Conservation (phyloP, 2,797 vertebrate genomes). For the Intellagama lesueurii region DNA sequence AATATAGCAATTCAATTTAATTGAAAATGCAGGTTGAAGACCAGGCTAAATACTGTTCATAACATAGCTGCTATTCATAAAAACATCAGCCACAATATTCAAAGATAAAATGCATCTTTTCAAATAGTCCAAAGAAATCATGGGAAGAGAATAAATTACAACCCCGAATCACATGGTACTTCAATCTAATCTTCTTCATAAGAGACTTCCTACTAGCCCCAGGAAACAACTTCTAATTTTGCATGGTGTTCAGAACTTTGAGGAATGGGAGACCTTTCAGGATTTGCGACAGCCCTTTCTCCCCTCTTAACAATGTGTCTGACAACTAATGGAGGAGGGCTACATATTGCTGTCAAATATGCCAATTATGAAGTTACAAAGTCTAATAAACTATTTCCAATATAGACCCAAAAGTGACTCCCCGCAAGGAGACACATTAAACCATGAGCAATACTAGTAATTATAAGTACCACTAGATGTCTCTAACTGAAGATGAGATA, state of each 20-base stretch:
- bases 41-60: neutral
- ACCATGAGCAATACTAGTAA: no score
- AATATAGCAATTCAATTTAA: constrained; percentile 5
- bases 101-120: neutral
- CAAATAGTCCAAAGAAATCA: neutral
- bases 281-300: neutral
- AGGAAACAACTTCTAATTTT: neutral
- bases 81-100: neutral
- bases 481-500: no score
- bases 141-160: no score
- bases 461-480: no score
- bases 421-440: no score
- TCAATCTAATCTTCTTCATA: neutral
- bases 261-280: neutral
- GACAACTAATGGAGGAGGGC: neutral
- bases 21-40: neutral
- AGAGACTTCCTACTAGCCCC: neutral
- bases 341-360: neutral
- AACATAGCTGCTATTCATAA: neutral
- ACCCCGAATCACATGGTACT: neutral
- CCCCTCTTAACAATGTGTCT: neutral
- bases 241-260: neutral
- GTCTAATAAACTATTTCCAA: no score
- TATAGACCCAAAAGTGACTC: no score
- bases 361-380: no score